Evolutionary conservation across 1,140 invertebrate species (phyloP).

Genomic region (Grapholita molesta): DNA sequence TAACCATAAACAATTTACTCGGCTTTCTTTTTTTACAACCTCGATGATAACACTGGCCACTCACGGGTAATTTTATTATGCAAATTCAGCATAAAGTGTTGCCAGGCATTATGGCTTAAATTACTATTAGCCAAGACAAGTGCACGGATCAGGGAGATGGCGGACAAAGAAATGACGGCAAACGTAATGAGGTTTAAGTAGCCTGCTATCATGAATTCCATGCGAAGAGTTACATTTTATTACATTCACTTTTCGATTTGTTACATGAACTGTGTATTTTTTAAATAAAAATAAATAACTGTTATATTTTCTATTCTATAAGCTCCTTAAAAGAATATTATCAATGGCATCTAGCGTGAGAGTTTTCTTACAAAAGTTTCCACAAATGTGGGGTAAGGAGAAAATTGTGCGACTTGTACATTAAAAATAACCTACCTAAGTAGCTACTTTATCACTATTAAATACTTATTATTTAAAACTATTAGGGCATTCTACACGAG

Average conservation of each 20-base stretch:
- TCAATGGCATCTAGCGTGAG: no score
- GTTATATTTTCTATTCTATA: no score
- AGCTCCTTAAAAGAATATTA: no score
- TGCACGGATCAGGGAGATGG: constrained; percentile 45
- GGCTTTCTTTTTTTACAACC: constrained; percentile 48
- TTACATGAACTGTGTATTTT: no score
- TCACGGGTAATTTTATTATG: constrained; percentile 74
- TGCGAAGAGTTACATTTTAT: neutral
- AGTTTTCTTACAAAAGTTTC: no score
- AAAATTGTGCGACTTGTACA: no score
- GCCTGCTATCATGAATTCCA: neutral
- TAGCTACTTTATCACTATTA: no score
- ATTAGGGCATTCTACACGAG: no score
- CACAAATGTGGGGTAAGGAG: no score
- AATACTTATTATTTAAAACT: no score
- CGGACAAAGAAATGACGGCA: constrained; percentile 42
- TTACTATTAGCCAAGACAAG: constrained; percentile 49
- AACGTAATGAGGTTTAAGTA: constrained; percentile 16
- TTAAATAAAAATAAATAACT: no score
- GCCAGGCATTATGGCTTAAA: constrained; percentile 68
- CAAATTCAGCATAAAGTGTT: constrained; percentile 76
- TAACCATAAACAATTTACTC: constrained; percentile 41
- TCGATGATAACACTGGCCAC: constrained; percentile 30
- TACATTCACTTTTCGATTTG: neutral
- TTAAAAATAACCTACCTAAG: no score